Percentiles rank a stretch among this genome's conserved stretches.
Conservation (phyloP, 2,797 vertebrate genomes). For the Syngnathus rostellatus region DNA sequence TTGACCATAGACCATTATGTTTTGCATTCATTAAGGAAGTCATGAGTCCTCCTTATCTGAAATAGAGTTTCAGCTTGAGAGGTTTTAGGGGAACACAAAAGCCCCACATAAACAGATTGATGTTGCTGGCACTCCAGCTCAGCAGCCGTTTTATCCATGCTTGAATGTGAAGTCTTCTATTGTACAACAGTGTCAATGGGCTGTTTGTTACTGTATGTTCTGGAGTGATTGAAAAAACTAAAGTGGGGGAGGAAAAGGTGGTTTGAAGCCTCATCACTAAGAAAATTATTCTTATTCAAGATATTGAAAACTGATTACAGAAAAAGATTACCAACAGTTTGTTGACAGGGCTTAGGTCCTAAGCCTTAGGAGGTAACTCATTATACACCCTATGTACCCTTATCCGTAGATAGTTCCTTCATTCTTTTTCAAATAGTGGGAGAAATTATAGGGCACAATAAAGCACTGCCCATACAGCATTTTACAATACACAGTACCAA, state of each 20-base stretch:
- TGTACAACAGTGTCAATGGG: background rate
- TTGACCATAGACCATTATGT: background rate
- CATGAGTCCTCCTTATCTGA: background rate
- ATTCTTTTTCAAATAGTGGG: background rate
- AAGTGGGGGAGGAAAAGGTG: background rate
- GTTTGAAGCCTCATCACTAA: background rate
- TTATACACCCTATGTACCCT: background rate
- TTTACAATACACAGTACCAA: background rate
- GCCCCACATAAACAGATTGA: background rate
- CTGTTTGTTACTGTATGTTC: background rate
- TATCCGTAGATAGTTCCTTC: background rate
- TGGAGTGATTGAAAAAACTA: background rate
- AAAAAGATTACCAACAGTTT: background rate
- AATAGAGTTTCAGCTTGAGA: background rate
- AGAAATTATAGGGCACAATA: background rate
- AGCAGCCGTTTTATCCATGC: background rate
- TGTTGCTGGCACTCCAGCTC: background rate
- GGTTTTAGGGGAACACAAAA: conserved; percentile 4
- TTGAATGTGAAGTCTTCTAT: background rate
- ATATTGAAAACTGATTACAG: background rate
- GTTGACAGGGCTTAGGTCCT: background rate
- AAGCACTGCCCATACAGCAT: background rate
- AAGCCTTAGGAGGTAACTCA: background rate
- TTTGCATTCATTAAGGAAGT: background rate
- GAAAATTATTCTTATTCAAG: background rate